Conservation (phyloP, 2,797 vertebrate genomes). For the Podarcis siculus region DNA sequence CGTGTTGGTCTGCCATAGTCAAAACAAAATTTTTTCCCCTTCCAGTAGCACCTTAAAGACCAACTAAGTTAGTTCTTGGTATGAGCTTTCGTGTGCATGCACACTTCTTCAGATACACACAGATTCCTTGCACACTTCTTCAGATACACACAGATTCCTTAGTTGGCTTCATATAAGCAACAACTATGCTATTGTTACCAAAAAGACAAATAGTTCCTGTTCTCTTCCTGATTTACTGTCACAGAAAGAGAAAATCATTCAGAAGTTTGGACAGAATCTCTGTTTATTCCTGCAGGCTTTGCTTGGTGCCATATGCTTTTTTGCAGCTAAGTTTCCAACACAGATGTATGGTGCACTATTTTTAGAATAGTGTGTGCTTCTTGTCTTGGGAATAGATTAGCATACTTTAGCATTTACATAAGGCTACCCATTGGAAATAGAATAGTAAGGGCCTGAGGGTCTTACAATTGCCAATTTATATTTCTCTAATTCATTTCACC, state of each 20-base stretch:
- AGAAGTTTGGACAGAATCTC: conserved; percentile 50
- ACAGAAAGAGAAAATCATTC: conserved; percentile 45
- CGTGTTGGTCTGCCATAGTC: no score
- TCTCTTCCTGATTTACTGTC: conserved; percentile 46
- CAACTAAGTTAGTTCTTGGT: no score
- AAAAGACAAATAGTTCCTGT: conserved; percentile 50
- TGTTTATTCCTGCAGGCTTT: conserved; percentile 54
- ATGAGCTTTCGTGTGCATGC: no score
- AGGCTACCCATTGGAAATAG: conserved; percentile 42
- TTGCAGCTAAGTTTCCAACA: conserved; percentile 39
- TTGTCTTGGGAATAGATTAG: conserved; percentile 35
- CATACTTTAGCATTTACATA: conserved; percentile 8
- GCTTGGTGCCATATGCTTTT: conserved; percentile 58
- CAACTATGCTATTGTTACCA: conserved; percentile 31
- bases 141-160: conserved; percentile 31
- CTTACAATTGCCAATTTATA: conserved; percentile 5
- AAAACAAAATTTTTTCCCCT: no score
- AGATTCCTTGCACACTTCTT: no score
- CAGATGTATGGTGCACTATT: neutral
- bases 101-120: no score
- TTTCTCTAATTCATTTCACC: neutral
- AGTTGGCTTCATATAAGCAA: conserved; percentile 29
- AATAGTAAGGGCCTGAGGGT: neutral
- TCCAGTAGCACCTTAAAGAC: no score
- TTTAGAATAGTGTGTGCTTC: conserved; percentile 15